Base-by-base conservation (phyloP, 2,888 invertebrate species). In the Chymomyza caudatula region DNA sequence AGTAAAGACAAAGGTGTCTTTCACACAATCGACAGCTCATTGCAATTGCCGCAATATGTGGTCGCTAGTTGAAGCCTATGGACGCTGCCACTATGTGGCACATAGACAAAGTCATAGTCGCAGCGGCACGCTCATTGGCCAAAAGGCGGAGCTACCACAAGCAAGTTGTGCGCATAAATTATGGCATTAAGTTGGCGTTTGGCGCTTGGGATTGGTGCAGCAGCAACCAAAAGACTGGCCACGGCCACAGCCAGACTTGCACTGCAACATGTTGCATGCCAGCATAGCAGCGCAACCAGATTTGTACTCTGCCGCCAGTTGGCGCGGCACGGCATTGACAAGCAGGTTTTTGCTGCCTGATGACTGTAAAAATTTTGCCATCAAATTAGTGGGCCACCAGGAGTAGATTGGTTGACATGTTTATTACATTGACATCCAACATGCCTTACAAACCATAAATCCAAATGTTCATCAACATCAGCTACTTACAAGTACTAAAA, bases 121-220 rank as follows among this genome's bases (percentile, higher is more conserved):
- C 4, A 22, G 37, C 43, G 20, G 55, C 56, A 15, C 65, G 74
- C 86, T 84, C 82, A 84, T 84, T 84, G 83, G 86, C 78, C 73
- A 78, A 80, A 74, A 86, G 83, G 83, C 86, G 83, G 83, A 86
- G 83, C 77, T 76, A 53, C 61, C 57, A 54, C 69, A 61, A 74
- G 67, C 78, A 49, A 77, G 86, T 85, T 83, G 81, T 70, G 74
- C 76, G 85, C 87, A 87, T 85, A 85, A 87, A 87, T 85, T 85
- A 85, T 85, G 85, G 85, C 82, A 87, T 76, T 81, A 84, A 78
- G 71, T 70, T 25, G 53, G 29, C 51, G 22, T 20, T 53, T 25
- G 71, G 65, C 78, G 87, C 82, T 70, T 87, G 80, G 87, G 88
- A 87, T 87, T 87, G 88, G 86, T 84, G 87, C 87, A 79, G 58